These are phyloP conservation scores for Thaleichthys pacificus DNA, from an alignment of 2,797 vertebrate species.

Conservation along the genomic window DNA sequence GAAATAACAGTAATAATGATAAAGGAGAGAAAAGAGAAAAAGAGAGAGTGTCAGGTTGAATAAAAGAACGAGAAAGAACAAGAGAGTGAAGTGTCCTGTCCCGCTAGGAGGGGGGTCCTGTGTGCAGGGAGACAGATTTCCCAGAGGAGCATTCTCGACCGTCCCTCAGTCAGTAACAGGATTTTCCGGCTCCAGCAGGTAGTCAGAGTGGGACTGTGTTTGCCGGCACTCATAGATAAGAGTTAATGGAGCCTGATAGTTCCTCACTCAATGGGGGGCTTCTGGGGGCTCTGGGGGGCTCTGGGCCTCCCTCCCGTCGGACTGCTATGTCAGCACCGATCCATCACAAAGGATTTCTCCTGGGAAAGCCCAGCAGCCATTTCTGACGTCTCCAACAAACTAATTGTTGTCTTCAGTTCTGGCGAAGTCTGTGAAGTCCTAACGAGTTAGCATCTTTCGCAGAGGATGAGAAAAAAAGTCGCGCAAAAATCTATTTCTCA, in stretches of 20 bases:
- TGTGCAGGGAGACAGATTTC: slow-evolving; percentile 66
- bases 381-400: slow-evolving; percentile 91
- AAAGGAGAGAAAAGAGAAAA: slow-evolving; percentile 49
- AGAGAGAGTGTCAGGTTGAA: slow-evolving; percentile 57
- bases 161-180: slow-evolving; percentile 67
- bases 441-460: slow-evolving; percentile 91
- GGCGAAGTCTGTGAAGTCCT: slow-evolving; percentile 88
- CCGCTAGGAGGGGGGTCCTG: slow-evolving; percentile 12
- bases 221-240: slow-evolving; percentile 61
- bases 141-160: slow-evolving; percentile 60
- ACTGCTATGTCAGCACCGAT: slow-evolving; percentile 88
- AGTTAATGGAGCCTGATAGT: slow-evolving; percentile 70
- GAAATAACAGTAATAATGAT: slow-evolving; percentile 33
- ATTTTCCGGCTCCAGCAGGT: slow-evolving; percentile 76
- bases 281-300: slow-evolving; percentile 66
- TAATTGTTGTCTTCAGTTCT: slow-evolving; percentile 94
- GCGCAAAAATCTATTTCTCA: slow-evolving; percentile 86
- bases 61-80: slow-evolving; percentile 46
- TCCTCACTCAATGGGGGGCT: slow-evolving; percentile 45
- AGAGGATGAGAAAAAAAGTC: slow-evolving; percentile 76
- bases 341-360: slow-evolving; percentile 92
- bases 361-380: slow-evolving; percentile 83
- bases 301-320: slow-evolving; percentile 76
- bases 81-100: slow-evolving; percentile 62
- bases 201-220: slow-evolving; percentile 71